A percentile compares a stretch with the other conserved stretches of the same genome.
These are phyloP conservation scores for Schmidtea mediterranea DNA, from an alignment of 1,140 invertebrate species.

Conservation along the genomic window DNA sequence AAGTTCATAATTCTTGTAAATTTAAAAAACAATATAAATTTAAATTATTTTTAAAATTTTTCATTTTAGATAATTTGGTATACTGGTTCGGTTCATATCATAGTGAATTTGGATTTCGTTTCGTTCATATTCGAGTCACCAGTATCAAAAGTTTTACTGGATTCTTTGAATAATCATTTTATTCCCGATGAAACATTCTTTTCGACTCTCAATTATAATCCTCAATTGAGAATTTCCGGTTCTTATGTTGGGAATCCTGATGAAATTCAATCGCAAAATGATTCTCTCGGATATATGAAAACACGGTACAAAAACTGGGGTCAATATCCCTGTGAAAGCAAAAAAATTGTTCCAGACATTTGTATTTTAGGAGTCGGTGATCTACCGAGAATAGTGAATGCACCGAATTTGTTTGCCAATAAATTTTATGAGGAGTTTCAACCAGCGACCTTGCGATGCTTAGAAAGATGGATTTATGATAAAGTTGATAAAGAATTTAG, in stretches of 20 bases:
- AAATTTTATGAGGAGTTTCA: conserved; percentile 17
- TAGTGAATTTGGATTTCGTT: conserved; percentile 5
- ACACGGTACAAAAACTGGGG: background rate
- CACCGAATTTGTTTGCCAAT: conserved; percentile 17
- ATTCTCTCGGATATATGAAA: no score
- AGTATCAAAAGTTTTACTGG: conserved; percentile 1
- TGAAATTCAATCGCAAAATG: background rate
- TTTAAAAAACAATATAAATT: no score
- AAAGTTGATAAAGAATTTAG: no score
- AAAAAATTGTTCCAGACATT: conserved; percentile 10
- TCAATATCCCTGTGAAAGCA: background rate
- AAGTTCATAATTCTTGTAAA: no score
- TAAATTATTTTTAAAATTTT: no score
- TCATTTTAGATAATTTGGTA: conserved; percentile 1
- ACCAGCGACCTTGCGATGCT: conserved; percentile 14
- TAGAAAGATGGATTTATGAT: conserved; percentile 13
- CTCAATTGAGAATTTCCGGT: conserved; percentile 8
- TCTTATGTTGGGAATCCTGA: conserved; percentile 2
- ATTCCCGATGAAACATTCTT: conserved; percentile 11
- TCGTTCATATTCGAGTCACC: conserved; percentile 5
- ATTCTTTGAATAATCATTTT: background rate
- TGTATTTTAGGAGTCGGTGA: conserved; percentile 16
- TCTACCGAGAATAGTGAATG: conserved; percentile 10
- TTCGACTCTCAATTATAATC: conserved; percentile 10
- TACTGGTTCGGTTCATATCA: conserved; percentile 6